Evolutionary conservation across 2,113 vertebrate species (phyloP), one percentile per base, ranked within the genome.

Genomic region (Coregonus clupeaformis): DNA sequence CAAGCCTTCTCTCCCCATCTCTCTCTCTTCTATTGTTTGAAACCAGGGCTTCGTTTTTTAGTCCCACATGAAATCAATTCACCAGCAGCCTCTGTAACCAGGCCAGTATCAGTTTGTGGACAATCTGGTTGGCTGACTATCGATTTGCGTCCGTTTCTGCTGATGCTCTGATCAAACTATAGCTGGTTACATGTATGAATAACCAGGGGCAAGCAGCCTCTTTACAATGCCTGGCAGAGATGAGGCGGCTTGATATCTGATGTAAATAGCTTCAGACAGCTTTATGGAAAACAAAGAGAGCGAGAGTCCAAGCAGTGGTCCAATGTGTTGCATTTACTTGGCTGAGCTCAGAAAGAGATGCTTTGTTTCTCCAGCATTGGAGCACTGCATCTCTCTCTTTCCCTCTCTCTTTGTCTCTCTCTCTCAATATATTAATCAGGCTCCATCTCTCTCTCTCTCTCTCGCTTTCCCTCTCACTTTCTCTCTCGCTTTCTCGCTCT

Each of bases 171-270:
- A 85, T 73, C 77, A 81, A 32, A 84, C 73, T 80, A 69, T 12
- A 67, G 73, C 72, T 85, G 76, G 82, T 78, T 85, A 75, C 70
- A 55, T 74, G 45, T 27, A 70, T 65, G 63, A 71, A 68, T 49
- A 77, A 70, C 68, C 25, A 49, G 75, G 76, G 76, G 57, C n/a
- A 0, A 0, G 14, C 18, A 36, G n/a, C 9, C 55, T 55, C 57
- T 69, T 47, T 68, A 27, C 76, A 29, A 84, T 3, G 3, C 49
- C 62, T 49, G 68, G 68, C 24, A 47, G 75, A 69, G 69, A 79
- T 67, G 72, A 80, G 25, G 27, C 63, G 57, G 49, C n/a, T 64
- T 5, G 36, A 2, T 36, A 69, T 25, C 36, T 70, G 59, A 80
- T 71, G 68, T 64, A 71, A 74, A 73, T 49, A 27, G 47, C 68